phyloP scores from a whole-genome alignment of 2,113 vertebrate species.

The Patagioenas fasciata region DNA sequence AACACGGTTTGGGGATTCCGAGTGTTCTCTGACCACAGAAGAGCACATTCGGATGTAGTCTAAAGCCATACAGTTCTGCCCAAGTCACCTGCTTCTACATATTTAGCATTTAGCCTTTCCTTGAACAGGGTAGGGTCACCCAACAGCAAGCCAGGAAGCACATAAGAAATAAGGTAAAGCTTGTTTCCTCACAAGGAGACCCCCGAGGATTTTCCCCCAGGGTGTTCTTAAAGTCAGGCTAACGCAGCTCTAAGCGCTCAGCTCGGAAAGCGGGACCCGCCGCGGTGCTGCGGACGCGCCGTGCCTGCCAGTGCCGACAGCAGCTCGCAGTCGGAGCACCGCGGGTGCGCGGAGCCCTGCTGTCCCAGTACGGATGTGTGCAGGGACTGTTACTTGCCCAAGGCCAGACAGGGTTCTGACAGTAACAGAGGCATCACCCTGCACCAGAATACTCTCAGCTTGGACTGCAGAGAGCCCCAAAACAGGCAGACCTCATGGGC shows the following conservation, averaged over 20 bases:
- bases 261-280: no score
- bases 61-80: not conserved
- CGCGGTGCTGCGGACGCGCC: accelerated
- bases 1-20: not conserved
- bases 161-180: no score
- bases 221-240: not conserved
- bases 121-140: not conserved
- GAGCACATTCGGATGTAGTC: not conserved
- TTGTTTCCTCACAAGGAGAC: not conserved
- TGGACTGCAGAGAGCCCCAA: not conserved
- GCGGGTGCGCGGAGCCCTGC: not conserved
- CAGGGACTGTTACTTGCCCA: not conserved
- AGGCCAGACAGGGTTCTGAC: not conserved
- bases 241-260: not conserved
- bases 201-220: not conserved
- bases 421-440: not conserved
- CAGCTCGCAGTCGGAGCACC: no score
- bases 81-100: not conserved
- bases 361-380: accelerated
- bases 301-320: accelerated
- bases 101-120: not conserved
- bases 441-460: not conserved
- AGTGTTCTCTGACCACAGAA: not conserved
- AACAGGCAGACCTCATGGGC: not conserved
- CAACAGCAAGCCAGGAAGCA: not conserved